Evolutionary conservation across 53 echinoderm and acorn worm species (phyloP).

Genomic region (Patiria pectinifera): DNA sequence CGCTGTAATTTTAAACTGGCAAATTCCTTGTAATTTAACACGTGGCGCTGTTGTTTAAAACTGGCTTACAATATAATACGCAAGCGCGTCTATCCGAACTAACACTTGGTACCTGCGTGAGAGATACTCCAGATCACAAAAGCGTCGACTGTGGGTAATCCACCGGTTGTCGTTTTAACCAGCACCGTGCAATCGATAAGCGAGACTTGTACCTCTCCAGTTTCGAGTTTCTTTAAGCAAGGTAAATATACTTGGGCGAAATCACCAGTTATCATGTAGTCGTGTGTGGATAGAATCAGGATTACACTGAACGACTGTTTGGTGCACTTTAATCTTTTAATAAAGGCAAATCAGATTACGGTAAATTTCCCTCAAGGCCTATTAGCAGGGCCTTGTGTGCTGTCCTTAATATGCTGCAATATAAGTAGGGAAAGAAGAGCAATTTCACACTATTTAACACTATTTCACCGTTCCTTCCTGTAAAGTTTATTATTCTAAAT

Average conservation of each 20-base stretch:
- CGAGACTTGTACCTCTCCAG: slow-evolving; percentile 23
- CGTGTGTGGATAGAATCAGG: neutral
- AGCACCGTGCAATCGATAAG: slow-evolving; percentile 33
- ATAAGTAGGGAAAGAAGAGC: no score
- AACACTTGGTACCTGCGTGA: neutral
- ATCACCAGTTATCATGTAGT: slow-evolving; percentile 26
- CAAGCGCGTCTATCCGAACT: neutral
- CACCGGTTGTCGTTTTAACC: slow-evolving; percentile 34
- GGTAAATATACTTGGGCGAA: slow-evolving; percentile 52
- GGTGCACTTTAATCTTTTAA: neutral
- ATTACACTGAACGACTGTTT: neutral
- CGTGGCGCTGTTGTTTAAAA: slow-evolving; percentile 28
- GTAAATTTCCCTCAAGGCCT: neutral
- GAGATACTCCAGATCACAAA: slow-evolving; percentile 25
- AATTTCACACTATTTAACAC: no score
- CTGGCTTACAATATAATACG: neutral
- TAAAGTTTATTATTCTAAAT: neutral
- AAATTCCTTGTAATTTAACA: slow-evolving; percentile 39
- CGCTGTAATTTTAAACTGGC: slow-evolving; percentile 39
- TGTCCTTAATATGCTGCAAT: no score
- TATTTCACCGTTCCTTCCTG: no score
- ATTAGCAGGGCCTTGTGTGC: neutral
- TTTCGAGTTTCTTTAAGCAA: slow-evolving; percentile 43
- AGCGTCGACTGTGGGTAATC: neutral
- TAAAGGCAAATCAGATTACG: neutral